Evolutionary conservation across 1,140 invertebrate genomes (phyloP).

Genomic region (Linepithema humile): DNA sequence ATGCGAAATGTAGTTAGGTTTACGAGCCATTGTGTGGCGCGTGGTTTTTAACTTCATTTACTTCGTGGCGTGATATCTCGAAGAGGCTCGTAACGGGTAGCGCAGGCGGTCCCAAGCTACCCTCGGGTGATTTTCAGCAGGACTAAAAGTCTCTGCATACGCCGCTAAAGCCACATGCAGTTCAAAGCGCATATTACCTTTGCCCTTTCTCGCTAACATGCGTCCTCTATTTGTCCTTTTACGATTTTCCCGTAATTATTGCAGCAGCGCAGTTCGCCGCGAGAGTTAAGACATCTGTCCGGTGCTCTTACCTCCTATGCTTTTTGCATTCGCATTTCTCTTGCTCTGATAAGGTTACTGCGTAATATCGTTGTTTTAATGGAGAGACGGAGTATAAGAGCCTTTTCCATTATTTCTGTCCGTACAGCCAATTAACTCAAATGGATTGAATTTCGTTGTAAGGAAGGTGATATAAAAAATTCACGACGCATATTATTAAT

Average conservation of each 20-base stretch:
- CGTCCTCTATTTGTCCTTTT: background rate
- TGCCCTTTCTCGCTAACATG: conserved; percentile 10
- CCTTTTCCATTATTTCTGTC: background rate
- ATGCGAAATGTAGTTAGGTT: background rate
- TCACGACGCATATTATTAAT: background rate
- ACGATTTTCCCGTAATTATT: conserved; percentile 25
- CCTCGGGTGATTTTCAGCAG: conserved; percentile 1
- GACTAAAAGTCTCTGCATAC: conserved; percentile 8
- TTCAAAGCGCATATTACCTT: conserved; percentile 3
- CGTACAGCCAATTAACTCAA: conserved; percentile 12
- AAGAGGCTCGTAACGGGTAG: background rate
- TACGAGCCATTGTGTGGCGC: conserved; percentile 7
- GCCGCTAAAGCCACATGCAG: background rate
- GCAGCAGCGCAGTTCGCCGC: background rate
- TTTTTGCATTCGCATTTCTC: background rate
- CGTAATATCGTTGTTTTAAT: conserved; percentile 9
- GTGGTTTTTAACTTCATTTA: conserved; percentile 18
- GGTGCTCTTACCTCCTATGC: background rate
- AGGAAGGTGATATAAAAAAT: conserved; percentile 3
- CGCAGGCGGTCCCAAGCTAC: background rate
- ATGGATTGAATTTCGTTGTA: conserved; percentile 8
- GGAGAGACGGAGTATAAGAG: background rate
- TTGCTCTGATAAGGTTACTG: background rate
- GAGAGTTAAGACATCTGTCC: background rate
- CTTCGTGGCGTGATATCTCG: background rate